phyloP scores from a whole-genome alignment of 1,140 invertebrate species.

The Drosophila ficusphila region DNA sequence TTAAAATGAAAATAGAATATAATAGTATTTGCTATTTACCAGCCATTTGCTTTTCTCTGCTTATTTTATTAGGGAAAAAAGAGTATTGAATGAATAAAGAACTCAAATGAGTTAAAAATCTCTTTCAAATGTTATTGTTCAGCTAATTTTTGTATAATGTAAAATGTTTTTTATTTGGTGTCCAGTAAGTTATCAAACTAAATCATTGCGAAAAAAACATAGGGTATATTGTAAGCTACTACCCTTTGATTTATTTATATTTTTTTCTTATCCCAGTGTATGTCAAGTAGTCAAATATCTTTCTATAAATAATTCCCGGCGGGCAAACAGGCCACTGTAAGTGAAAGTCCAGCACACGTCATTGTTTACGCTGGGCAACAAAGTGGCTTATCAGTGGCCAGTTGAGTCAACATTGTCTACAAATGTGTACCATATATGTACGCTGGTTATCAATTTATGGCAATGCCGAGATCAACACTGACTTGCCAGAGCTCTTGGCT shows the following conservation, averaged over 20 bases:
- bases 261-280: background rate
- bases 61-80: too few species aligned
- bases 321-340: constrained; percentile 56
- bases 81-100: too few species aligned
- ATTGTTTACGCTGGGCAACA: constrained; percentile 58
- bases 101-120: too few species aligned
- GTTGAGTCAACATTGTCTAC: constrained; percentile 40
- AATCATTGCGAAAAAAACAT: too few species aligned
- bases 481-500: constrained; percentile 48
- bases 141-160: too few species aligned
- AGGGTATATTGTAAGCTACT: too few species aligned
- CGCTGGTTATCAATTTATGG: constrained; percentile 68
- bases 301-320: background rate
- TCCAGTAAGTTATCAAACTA: too few species aligned
- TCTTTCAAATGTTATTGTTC: too few species aligned
- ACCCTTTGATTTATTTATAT: too few species aligned
- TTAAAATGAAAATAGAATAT: background rate
- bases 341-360: constrained; percentile 75
- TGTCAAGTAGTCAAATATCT: background rate
- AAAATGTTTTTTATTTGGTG: too few species aligned
- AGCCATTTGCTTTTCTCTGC: too few species aligned
- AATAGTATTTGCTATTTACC: too few species aligned
- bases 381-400: constrained; percentile 55
- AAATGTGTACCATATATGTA: background rate
- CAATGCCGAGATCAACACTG: constrained; percentile 47